Percentiles rank a stretch among this genome's conserved stretches.
Conservation (phyloP, 2,113 vertebrate species). For the Nerophis lumbriciformis region DNA sequence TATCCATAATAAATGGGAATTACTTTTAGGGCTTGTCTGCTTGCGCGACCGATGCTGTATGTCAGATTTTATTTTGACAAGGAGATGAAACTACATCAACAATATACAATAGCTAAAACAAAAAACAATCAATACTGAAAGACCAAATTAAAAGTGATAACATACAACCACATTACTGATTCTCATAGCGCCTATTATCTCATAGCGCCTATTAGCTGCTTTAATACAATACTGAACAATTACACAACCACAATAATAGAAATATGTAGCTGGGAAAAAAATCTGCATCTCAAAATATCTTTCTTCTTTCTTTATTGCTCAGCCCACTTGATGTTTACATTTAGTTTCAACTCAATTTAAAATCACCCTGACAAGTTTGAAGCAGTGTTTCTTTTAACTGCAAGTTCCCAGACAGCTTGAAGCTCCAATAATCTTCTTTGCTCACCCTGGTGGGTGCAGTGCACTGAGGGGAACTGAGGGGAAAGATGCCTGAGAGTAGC, state of each 20-base stretch:
- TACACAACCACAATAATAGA: constrained; percentile 6
- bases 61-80: constrained; percentile 7
- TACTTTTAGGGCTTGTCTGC: constrained; percentile 15
- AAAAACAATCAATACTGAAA: constrained; percentile 1
- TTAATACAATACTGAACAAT: constrained; percentile 2
- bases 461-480: constrained; percentile 40
- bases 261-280: constrained; percentile 34
- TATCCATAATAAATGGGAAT: constrained; percentile 36
- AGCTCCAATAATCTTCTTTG: constrained; percentile 43
- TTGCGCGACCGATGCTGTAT: neutral
- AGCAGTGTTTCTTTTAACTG: constrained; percentile 15
- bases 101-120: neutral
- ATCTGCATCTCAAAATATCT: constrained; percentile 24
- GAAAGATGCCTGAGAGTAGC: constrained; percentile 52
- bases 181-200: neutral
- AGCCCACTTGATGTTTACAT: constrained; percentile 32
- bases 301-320: constrained; percentile 24
- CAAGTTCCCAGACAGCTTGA: constrained; percentile 45
- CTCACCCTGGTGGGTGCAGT: constrained; percentile 41
- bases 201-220: neutral
- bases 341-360: constrained; percentile 35
- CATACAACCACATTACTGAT: neutral
- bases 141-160: neutral
- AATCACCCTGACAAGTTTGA: constrained; percentile 20
- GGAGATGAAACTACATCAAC: neutral